Evolutionary conservation across 2,113 vertebrate genomes (phyloP).

Genomic region (Gavialis gangeticus): DNA sequence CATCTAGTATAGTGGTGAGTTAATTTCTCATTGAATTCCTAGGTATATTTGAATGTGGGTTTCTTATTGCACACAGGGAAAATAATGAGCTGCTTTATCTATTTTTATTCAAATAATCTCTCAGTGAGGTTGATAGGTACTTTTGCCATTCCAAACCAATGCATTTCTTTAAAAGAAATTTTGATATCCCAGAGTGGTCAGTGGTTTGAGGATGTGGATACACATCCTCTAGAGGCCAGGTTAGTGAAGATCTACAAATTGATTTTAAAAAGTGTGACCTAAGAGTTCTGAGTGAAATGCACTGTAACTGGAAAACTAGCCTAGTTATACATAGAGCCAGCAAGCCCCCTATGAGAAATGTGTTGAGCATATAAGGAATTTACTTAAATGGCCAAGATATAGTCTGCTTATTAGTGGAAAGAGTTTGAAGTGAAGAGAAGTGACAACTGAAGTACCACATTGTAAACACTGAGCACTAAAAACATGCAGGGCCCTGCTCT

Average conservation of each 20-base stretch:
- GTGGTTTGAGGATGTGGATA: conserved; percentile 3
- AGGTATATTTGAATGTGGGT: background rate
- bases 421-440: conserved; percentile 13
- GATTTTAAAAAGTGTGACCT: background rate
- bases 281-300: conserved; percentile 22
- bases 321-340: background rate
- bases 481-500: background rate
- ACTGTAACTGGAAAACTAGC: background rate
- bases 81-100: background rate
- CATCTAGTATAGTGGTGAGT: background rate
- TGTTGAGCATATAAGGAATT: conserved; percentile 3
- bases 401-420: background rate
- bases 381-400: background rate
- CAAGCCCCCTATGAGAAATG: background rate
- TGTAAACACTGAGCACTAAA: background rate
- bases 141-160: background rate
- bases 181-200: background rate
- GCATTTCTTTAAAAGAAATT: background rate
- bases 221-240: background rate
- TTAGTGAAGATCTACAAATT: conserved; percentile 5
- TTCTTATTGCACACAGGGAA: background rate
- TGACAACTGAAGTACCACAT: background rate
- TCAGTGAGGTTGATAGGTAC: background rate
- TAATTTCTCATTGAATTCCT: background rate
- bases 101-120: background rate